These are phyloP conservation scores for Rhabdomys pumilio DNA, from an alignment of 2,797 vertebrate genomes.

Conservation along the genomic window DNA sequence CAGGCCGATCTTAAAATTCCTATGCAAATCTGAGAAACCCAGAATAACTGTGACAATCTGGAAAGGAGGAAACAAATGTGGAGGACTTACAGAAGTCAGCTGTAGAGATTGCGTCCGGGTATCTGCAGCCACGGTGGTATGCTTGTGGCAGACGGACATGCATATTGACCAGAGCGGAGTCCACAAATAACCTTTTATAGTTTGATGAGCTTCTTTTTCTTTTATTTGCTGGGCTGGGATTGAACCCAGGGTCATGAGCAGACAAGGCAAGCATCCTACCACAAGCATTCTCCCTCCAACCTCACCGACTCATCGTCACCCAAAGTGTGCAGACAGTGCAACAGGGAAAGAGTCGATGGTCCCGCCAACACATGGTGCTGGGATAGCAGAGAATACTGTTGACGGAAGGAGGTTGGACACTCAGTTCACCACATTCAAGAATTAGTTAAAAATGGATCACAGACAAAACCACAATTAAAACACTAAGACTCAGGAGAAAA, in stretches of 20 bases:
- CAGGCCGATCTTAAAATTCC: constrained; percentile 47
- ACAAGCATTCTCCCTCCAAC: not conserved
- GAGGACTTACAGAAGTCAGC: not conserved
- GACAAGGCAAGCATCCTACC: not conserved
- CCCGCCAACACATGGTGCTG: not conserved
- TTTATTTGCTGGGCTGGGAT: not conserved
- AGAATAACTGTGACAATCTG: constrained; percentile 59
- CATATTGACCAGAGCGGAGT: not conserved
- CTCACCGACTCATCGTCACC: not conserved
- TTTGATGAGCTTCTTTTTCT: not conserved
- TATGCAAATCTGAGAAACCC: constrained; percentile 7
- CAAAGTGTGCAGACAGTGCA: not conserved
- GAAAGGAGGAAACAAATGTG: not conserved
- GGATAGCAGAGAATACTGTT: not conserved
- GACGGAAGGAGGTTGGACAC: not conserved
- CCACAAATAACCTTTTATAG: not conserved
- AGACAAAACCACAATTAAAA: not conserved
- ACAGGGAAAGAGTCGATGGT: not conserved
- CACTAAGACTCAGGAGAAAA: not conserved
- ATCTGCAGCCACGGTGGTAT: not conserved
- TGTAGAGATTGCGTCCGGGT: not conserved
- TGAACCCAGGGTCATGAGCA: not conserved
- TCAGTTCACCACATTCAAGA: not conserved
- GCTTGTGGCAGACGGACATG: not conserved
- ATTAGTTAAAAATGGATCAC: not conserved